Conservation (phyloP, 2,113 vertebrate species). For the Pomatorhinus ruficollis region DNA sequence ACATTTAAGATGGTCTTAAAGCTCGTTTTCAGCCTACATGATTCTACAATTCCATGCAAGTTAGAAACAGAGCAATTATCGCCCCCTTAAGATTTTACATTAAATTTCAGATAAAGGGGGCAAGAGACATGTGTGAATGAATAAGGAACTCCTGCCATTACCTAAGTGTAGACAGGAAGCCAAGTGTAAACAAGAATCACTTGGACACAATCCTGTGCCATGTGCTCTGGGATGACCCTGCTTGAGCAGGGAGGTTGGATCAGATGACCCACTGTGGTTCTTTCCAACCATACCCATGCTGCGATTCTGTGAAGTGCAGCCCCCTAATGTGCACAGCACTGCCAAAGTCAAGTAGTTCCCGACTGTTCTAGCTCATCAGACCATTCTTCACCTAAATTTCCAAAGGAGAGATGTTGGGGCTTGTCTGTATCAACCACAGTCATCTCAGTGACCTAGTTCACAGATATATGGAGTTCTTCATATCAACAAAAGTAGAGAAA, state of each 20-base stretch:
- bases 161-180: background rate
- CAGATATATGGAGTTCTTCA: background rate
- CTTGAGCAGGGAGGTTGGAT: background rate
- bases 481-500: background rate
- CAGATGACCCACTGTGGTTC: background rate
- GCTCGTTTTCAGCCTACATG: background rate
- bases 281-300: background rate
- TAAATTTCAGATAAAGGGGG: background rate
- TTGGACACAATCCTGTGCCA: background rate
- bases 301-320: background rate
- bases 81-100: background rate
- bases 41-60: background rate
- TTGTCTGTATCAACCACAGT: background rate
- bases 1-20: background rate
- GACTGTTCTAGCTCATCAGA: background rate
- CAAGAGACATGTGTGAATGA: background rate
- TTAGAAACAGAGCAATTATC: background rate
- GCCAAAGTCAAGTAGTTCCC: background rate
- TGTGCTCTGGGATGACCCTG: background rate
- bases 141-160: background rate
- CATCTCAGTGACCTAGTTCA: background rate
- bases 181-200: background rate
- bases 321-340: background rate
- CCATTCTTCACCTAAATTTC: background rate
- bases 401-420: background rate